These are phyloP conservation scores for Astyanax mexicanus DNA, from an alignment of 2,797 vertebrate genomes.

Conservation along the genomic window DNA sequence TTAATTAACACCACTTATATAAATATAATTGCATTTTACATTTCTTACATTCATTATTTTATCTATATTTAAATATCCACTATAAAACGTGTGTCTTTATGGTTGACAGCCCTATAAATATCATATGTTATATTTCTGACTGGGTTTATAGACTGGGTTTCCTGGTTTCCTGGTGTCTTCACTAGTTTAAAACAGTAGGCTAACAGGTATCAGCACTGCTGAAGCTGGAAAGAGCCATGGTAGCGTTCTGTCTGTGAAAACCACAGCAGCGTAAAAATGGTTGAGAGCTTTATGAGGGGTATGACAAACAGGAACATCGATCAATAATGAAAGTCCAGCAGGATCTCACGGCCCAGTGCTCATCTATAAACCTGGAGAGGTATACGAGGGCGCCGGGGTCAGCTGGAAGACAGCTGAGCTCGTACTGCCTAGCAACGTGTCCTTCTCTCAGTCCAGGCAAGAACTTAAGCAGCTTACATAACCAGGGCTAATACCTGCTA, in stretches of 20 bases:
- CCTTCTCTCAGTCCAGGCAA: neutral
- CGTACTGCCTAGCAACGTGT: neutral
- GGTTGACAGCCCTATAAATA: no score
- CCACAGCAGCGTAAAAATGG: neutral
- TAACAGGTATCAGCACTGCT: no score
- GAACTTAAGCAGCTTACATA: constrained; percentile 3
- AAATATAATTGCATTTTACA: no score
- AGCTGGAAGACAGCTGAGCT: neutral
- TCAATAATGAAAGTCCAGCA: neutral
- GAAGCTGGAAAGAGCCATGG: neutral
- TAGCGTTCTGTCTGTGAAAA: neutral
- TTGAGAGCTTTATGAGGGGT: neutral
- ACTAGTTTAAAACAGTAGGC: no score
- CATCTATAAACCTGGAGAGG: neutral
- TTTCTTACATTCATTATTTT: no score
- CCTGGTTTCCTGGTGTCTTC: no score
- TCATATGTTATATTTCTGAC: no score
- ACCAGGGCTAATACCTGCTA: neutral
- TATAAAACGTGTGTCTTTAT: no score
- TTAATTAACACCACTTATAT: no score
- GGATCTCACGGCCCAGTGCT: neutral
- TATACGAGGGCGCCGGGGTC: neutral
- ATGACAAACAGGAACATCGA: neutral
- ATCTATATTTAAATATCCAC: no score
- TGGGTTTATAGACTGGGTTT: no score